These are phyloP conservation scores for Silurus meridionalis DNA, from an alignment of 2,113 vertebrate species.

Conservation along the genomic window DNA sequence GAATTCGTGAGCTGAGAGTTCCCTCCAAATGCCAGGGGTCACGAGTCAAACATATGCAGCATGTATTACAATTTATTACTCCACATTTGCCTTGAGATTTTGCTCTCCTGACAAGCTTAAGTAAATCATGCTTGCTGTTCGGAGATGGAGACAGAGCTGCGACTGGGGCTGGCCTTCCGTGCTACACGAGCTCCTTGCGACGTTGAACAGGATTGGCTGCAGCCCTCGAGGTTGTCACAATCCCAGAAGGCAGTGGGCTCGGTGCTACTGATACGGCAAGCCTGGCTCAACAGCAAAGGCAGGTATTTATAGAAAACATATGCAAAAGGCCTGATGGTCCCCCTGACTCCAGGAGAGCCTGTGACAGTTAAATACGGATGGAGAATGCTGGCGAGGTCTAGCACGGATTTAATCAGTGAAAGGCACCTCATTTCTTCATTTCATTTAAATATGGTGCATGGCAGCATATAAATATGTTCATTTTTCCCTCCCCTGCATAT, in stretches of 20 bases:
- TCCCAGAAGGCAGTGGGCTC: constrained; percentile 79
- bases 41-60: constrained; percentile 90
- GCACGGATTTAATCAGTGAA: constrained; percentile 80
- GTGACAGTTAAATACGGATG: constrained; percentile 80
- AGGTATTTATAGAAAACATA: constrained; percentile 82
- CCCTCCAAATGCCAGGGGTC: constrained; percentile 90
- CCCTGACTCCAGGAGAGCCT: constrained; percentile 74
- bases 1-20: constrained; percentile 80
- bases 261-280: constrained; percentile 59
- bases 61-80: constrained; percentile 92
- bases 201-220: constrained; percentile 74
- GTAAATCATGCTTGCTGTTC: constrained; percentile 79
- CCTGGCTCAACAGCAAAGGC: constrained; percentile 71
- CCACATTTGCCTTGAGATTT: constrained; percentile 86
- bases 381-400: constrained; percentile 68
- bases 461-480: constrained; percentile 73
- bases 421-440: constrained; percentile 75
- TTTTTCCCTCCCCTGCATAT: constrained; percentile 75
- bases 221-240: constrained; percentile 68
- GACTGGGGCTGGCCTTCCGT: constrained; percentile 27
- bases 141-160: constrained; percentile 35
- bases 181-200: constrained; percentile 51
- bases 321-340: constrained; percentile 74
- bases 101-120: constrained; percentile 90
- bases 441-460: constrained; percentile 81